Percentiles rank a stretch among this genome's conserved stretches.
Conservation (phyloP, 2,888 invertebrate species). For the Drosophila ustulata region DNA sequence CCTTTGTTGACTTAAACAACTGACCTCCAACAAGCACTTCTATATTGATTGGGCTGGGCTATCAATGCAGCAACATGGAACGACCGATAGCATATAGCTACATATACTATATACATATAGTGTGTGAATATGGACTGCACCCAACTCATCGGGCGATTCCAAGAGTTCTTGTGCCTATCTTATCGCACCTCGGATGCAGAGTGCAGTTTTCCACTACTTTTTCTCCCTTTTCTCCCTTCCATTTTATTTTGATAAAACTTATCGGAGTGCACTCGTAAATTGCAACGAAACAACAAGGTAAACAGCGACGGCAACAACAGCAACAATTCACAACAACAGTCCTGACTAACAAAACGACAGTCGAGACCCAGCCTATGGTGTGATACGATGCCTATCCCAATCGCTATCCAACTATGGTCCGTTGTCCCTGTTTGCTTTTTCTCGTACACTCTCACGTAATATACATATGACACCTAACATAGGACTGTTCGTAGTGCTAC, state of each 20-base stretch:
- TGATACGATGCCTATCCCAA: conserved; percentile 50
- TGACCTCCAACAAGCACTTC: conserved; percentile 82
- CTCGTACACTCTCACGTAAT: conserved; percentile 28
- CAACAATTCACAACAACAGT: conserved; percentile 5
- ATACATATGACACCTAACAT: conserved; percentile 60
- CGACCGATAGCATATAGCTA: conserved; percentile 71
- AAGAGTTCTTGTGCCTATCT: conserved; percentile 66
- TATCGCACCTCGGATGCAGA: conserved; percentile 72
- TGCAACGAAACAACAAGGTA: conserved; percentile 77
- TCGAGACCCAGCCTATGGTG: conserved; percentile 15
- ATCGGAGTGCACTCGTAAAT: conserved; percentile 74
- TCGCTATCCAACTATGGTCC: conserved; percentile 22
- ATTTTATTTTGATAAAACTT: conserved; percentile 60
- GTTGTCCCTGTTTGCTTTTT: conserved; percentile 43
- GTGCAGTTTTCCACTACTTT: conserved; percentile 65
- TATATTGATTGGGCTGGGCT: conserved; percentile 68
- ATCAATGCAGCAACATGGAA: conserved; percentile 57
- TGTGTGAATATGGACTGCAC: conserved; percentile 14
- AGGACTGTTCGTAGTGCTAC: conserved; percentile 26
- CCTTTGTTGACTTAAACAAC: conserved; percentile 72
- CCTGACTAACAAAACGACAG: conserved; percentile 43
- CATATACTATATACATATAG: not conserved
- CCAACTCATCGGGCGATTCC: conserved; percentile 46
- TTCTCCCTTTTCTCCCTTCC: conserved; percentile 19
- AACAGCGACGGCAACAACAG: conserved; percentile 43